Evolutionary conservation across 2,113 vertebrate genomes (phyloP), one percentile per base, ranked within the genome.

Genomic region (Butorides virescens): DNA sequence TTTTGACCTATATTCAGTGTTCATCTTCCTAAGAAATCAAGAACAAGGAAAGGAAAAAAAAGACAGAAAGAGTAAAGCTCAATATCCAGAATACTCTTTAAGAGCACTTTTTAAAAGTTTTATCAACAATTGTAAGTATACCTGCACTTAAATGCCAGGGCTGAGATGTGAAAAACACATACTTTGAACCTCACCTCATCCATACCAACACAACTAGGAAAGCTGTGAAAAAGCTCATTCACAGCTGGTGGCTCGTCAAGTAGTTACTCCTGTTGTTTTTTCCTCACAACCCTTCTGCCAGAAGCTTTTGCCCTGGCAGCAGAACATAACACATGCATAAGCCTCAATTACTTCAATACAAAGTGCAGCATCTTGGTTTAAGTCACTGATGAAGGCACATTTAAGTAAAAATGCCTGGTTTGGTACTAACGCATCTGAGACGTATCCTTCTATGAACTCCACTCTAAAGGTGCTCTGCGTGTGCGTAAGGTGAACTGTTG

Each of bases 1-100:
- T 90, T 99, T 99, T 86, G 98, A 97, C 93, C 97, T 98, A 86
- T 99, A 99, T 96, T 99, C 99, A 70, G 99, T 98, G 92, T 98
- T 99, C 94, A 98, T 92, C 86, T 98, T 99, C 96, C 99, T 99
- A 97, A 63, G 29, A 96, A 93, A 97, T 52, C 34, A 93, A 83
- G 49, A 86, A 95, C 12, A 9, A 75, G 23, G 2, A 65, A 7
- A 42, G 30, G 61, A 55, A 76, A 42, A 44, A 44, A 56, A 52
- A 53, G 25, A 94, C 10, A 94, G 89, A 53, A n/a, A 85, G 13
- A 91, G 26, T 92, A 49, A 97, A 95, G 23, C 6, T 59, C 25
- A 11, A 66, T 52, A 84, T 15, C 25, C 17, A 84, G 29, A 70
- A 86, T 2, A 75, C 7, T 62, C 44, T 50, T 77, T 62, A 71